These are phyloP conservation scores for Gyrodactylus bullatarudis DNA, from an alignment of 1,140 invertebrate species.

Conservation along the genomic window DNA sequence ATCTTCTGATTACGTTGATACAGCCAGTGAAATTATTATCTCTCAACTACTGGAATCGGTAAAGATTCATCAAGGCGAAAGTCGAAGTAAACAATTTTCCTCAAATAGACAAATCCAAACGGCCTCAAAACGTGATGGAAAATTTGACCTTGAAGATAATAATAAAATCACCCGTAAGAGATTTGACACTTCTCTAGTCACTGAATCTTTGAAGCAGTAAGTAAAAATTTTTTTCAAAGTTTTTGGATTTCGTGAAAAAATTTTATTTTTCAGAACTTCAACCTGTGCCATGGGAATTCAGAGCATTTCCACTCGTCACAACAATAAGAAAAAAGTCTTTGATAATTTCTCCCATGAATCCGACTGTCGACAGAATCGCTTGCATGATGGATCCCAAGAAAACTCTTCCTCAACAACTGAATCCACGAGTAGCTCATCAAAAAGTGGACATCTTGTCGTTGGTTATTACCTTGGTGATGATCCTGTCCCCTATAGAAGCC, in stretches of 20 bases:
- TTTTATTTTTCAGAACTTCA: not conserved
- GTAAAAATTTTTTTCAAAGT: no score
- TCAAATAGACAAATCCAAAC: no score
- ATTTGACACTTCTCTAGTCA: no score
- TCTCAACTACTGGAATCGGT: not conserved
- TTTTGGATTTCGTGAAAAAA: not conserved
- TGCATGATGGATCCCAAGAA: no score
- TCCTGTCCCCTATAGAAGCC: constrained; percentile 2
- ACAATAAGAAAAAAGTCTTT: not conserved
- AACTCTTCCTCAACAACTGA: no score
- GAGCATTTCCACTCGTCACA: not conserved
- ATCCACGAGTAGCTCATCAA: not conserved
- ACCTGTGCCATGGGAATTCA: not conserved
- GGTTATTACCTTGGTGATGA: constrained; percentile 5
- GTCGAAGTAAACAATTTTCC: no score
- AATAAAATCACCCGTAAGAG: not conserved
- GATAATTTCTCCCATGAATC: not conserved
- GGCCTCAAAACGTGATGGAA: not conserved
- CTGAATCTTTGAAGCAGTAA: no score
- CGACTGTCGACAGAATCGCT: not conserved
- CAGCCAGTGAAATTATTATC: not conserved
- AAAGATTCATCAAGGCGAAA: no score
- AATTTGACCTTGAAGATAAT: no score
- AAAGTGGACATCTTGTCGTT: not conserved
- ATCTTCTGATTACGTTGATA: not conserved